Evolutionary conservation across 2,113 vertebrate species (phyloP), one percentile per base, ranked within the genome.

Genomic region (Mionectes macconnelli): DNA sequence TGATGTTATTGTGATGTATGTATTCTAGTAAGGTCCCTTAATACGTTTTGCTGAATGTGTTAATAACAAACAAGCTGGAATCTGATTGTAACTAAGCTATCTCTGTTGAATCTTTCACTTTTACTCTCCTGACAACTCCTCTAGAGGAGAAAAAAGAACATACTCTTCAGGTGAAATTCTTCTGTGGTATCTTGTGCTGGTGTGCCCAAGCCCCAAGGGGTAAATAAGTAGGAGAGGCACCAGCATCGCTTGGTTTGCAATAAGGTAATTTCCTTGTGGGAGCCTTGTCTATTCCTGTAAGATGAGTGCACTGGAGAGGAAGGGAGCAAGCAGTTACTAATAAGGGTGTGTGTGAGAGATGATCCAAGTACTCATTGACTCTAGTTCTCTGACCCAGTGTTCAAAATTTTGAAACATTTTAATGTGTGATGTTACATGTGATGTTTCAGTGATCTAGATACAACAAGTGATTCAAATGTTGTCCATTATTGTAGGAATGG

Each of bases 231-330:
- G 49, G 40, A 53, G 30, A 86, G 50, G 21, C 1, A 2, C 9
- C 27, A 77, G 59, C 37, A 40, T 69, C 2, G 0, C 20, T 81
- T 84, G 33, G 5, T 75, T 70, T 66, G 12, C 52, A 45, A 25
- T 63, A 57, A 15, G 5, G 11, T 45, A 17, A 37, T 57, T 95
- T 44, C 10, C 20, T 25, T n/a, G 4, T 12, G 12, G 64, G 31
- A 78, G 9, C 57, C 47, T 83, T 77, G 6, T 9, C 28, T 0
- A 0, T 67, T 78, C 40, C 23, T 33, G 3, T 64, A 30, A 56
- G 72, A 64, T 69, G 16, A 4, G 4, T 69, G 17, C 31, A 3
- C 45, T 63, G 37, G 5, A 77, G 21, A 44, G 13, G 35, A 82
- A 53, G 50, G 11, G 35, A 80, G n/a, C 24, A 56, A 76, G 30